Percentiles rank a stretch among this genome's conserved stretches.
These are phyloP conservation scores for Parasteatoda tepidariorum DNA, from an alignment of 1,140 invertebrate genomes.

Conservation along the genomic window DNA sequence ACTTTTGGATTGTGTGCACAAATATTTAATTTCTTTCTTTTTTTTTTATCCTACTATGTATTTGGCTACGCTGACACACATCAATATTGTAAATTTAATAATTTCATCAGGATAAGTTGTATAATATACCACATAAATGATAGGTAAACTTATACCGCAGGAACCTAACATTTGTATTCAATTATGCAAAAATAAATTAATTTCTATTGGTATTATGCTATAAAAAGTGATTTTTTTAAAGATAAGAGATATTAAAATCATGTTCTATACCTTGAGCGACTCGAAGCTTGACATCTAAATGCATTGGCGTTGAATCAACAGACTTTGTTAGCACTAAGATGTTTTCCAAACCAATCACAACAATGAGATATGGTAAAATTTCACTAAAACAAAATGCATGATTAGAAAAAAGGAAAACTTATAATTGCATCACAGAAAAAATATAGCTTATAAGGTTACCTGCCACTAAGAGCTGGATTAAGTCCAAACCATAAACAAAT, in stretches of 20 bases:
- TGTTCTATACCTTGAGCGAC: conserved; percentile 83
- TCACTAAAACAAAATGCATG: conserved; percentile 66
- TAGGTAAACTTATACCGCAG: too few relatives aligned
- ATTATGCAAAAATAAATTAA: too few relatives aligned
- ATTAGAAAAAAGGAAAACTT: background rate
- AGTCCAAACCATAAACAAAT: conserved; percentile 91
- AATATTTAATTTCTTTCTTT: too few relatives aligned
- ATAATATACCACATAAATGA: too few relatives aligned
- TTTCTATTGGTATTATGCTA: too few relatives aligned
- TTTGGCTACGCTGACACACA: too few relatives aligned
- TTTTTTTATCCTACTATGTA: too few relatives aligned
- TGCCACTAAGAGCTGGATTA: conserved; percentile 72
- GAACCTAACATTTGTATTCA: too few relatives aligned
- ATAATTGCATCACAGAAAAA: background rate
- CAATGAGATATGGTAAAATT: conserved; percentile 94
- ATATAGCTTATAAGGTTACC: conserved; percentile 38
- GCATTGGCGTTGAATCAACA: conserved; percentile 89
- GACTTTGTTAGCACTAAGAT: conserved; percentile 94
- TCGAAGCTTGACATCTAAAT: conserved; percentile 93
- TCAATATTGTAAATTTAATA: too few relatives aligned
- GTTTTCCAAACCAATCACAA: conserved; percentile 96
- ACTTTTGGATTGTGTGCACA: too few relatives aligned
- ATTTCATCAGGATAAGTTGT: too few relatives aligned
- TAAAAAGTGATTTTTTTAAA: too few relatives aligned
- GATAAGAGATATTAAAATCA: background rate